Conservation (phyloP, 2,113 vertebrate genomes). For the Myxocyprinus asiaticus region DNA sequence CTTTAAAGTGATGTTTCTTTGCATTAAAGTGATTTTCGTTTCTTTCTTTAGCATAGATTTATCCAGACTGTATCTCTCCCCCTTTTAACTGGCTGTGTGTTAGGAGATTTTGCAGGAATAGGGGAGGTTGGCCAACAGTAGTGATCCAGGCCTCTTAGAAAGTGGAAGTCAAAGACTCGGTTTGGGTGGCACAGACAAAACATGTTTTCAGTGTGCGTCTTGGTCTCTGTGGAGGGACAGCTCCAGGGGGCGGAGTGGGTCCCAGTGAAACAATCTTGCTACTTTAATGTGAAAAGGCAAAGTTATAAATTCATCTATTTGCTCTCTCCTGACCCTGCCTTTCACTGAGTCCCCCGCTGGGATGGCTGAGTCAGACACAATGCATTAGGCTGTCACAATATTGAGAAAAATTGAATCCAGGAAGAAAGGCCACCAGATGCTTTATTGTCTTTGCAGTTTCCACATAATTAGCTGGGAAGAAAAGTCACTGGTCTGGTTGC, state of each 20-base stretch:
- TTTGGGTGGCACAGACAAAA: conserved; percentile 81
- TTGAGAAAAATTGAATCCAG: conserved; percentile 89
- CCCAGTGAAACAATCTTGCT: conserved; percentile 81
- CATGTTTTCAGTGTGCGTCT: conserved; percentile 79
- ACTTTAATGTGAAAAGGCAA: conserved; percentile 86
- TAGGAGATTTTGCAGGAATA: conserved; percentile 52
- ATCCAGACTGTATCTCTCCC: conserved; percentile 34
- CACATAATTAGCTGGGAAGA: conserved; percentile 98
- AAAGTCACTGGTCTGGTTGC: conserved; percentile 89
- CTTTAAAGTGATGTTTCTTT: too few relatives aligned
- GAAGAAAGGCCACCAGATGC: conserved; percentile 98
- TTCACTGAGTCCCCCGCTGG: conserved; percentile 81
- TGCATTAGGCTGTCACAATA: conserved; percentile 95
- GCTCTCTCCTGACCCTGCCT: conserved; percentile 93
- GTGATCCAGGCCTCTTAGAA: conserved; percentile 55
- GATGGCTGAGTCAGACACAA: conserved; percentile 88
- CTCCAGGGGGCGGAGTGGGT: conserved; percentile 69
- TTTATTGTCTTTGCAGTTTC: conserved; percentile 98
- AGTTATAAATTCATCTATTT: conserved; percentile 99
- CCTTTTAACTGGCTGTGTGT: conserved; percentile 59
- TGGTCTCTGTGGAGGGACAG: conserved; percentile 80
- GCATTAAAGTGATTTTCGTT: background rate
- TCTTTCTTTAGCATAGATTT: conserved; percentile 11
- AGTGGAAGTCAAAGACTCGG: conserved; percentile 67
- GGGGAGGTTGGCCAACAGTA: conserved; percentile 53